Evolutionary conservation across 2,797 vertebrate species (phyloP), one percentile per base, ranked within the genome.

Genomic region (Micropoecilia bifurca): DNA sequence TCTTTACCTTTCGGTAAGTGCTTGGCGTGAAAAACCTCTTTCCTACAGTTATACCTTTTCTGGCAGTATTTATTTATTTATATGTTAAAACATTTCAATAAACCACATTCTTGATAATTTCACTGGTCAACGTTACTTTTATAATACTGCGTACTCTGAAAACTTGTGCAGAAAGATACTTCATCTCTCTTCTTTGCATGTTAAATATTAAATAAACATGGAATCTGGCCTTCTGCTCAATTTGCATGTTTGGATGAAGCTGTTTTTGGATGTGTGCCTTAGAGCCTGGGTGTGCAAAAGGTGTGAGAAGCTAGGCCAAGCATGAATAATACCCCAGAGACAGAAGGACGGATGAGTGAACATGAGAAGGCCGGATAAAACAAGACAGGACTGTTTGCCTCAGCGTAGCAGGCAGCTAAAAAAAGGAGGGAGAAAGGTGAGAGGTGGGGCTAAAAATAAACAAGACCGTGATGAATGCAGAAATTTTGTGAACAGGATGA

Each of bases 251-350:
- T 78, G 71, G 72, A 85, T 84, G 53, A 73, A 89, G 82, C 73
- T 68, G 80, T 87, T 71, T 20, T 77, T 71, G 71, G 75, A 87
- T 86, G 72, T 76, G 75, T 86, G 88, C 74, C 83, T 79, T 80
- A 81, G 83, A 81, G 87, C 73, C 45, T 68, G 85, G 83, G 76
- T 81, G 89, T 85, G 82, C 82, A 87, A 83, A 84, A 89, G 78
- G 87, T 89, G 90, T 84, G 86, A 88, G 87, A 82, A 80, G 89
- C 84, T 77, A 74, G 75, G 76, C 82, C 85, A 43, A 87, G 88
- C 90, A 50, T 93, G 87, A 93, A 88, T 81, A 91, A 92, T 83
- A 85, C 89, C 89, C 46, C 22, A 2, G 77, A 80, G 83, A 80
- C 53, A 76, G 20, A 41, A 63, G 78, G 85, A 88, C 75, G 85